A percentile compares a stretch with the other conserved stretches of the same genome.
Conservation (phyloP, 2,113 vertebrate species). For the Oncorhynchus tshawytscha region DNA sequence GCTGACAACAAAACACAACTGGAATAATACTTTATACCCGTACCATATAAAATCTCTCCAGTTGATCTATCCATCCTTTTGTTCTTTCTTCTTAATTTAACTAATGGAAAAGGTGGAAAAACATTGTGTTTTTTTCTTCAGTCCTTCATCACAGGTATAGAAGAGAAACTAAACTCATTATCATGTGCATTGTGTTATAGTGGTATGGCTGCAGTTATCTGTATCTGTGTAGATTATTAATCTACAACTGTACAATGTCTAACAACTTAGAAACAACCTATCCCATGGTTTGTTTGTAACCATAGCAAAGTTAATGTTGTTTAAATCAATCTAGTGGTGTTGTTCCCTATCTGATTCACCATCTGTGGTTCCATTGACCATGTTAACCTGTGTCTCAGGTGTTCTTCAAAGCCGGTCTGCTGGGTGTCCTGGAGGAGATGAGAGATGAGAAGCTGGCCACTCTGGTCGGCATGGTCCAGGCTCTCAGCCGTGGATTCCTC, state of each 20-base stretch:
- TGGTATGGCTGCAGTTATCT: too few species aligned
- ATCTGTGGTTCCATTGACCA: background rate
- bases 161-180: too few species aligned
- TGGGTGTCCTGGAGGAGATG: conserved; percentile 84
- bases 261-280: background rate
- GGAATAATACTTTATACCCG: too few species aligned
- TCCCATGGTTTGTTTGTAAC: background rate
- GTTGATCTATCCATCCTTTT: too few species aligned
- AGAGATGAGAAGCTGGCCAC: conserved; percentile 80
- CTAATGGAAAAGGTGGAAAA: too few species aligned
- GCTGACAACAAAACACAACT: background rate
- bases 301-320: fast-evolving
- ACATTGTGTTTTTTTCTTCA: too few species aligned
- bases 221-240: too few species aligned
- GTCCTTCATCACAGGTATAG: too few species aligned
- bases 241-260: too few species aligned
- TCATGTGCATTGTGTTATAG: too few species aligned
- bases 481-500: conserved; percentile 74
- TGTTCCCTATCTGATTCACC: background rate
- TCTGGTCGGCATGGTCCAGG: conserved; percentile 81
- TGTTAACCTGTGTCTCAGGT: conserved; percentile 62
- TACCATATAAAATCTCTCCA: too few species aligned
- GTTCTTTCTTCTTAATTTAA: too few species aligned
- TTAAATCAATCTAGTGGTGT: background rate
- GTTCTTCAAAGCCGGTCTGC: conserved; percentile 85